These are phyloP conservation scores for Crotalus horridus DNA, from an alignment of 2,113 vertebrate genomes.

Conservation along the genomic window DNA sequence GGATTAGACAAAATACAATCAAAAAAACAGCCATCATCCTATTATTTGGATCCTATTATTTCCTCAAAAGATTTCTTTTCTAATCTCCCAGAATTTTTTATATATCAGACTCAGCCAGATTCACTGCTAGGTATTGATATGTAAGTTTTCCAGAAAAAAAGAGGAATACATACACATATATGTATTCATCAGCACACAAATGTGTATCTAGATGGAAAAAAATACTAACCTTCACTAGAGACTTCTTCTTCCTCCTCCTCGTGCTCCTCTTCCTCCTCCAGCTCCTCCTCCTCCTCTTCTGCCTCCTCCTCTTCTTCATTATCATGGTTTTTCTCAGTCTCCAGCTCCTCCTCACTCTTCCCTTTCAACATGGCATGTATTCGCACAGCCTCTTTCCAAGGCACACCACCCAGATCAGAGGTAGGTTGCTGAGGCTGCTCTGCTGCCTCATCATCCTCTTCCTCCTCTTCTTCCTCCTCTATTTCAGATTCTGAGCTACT, in stretches of 20 bases:
- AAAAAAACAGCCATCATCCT: background rate
- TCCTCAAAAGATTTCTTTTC: background rate
- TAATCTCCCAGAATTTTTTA: background rate
- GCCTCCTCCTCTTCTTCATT: conserved; percentile 58
- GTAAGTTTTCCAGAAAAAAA: background rate
- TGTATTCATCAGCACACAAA: background rate
- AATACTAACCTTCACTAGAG: conserved; percentile 85
- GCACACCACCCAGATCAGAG: conserved; percentile 88
- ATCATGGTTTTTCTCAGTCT: conserved; percentile 56
- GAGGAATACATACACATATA: background rate
- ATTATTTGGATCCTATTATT: background rate
- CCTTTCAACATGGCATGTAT: conserved; percentile 86
- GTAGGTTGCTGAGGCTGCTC: conserved; percentile 65
- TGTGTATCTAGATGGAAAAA: background rate
- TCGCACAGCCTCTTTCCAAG: conserved; percentile 91
- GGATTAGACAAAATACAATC: background rate
- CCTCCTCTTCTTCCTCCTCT: conserved; percentile 77
- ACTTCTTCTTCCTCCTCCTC: conserved; percentile 58
- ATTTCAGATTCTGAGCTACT: conserved; percentile 98
- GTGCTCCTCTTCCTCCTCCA: conserved; percentile 65
- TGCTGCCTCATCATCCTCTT: conserved; percentile 69
- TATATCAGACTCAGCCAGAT: background rate
- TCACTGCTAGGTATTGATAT: background rate
- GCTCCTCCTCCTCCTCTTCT: conserved; percentile 57
- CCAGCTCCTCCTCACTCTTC: conserved; percentile 65